Evolutionary conservation across 1,140 invertebrate species (phyloP), one percentile per base, ranked within the genome.

Genomic region (Eupristina koningsbergeri): DNA sequence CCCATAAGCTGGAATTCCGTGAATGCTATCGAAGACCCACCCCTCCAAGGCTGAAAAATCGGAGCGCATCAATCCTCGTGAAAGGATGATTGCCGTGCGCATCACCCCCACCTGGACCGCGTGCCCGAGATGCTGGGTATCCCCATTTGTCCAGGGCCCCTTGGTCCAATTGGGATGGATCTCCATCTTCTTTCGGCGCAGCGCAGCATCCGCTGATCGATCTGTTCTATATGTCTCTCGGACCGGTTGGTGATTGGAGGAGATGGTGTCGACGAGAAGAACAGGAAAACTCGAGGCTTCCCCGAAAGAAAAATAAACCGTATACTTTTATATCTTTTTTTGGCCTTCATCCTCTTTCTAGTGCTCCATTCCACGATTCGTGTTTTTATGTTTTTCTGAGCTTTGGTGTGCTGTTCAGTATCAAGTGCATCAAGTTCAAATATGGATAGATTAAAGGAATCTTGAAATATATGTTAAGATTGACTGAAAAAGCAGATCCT

Each of bases 61-160:
- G 17, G 75, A 7, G 26, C 45, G 11, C 81, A 78, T 83, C 75
- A 83, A 83, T 83, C 58, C 47, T 77, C 45, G 53, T 11, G n/a
- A 76, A 82, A 76, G 15, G 34, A 22, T 19, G 61, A 67, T 50
- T 36, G 15, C 2, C 64, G 53, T 17, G 11, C 3, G 9, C 15
- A 31, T 67, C 64, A 67, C 29, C 64, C 29, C 64, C 29, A 34
- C 17, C 36, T 1, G 13, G 34, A 15, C 0, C 64, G 31, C 31
- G 26, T 26, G 41, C 15, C 39, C 13, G 36, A 41, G 69, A 41
- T 15, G 69, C 36, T 19, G 36, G 34, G 0, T 0, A 0, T 13
- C 17, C 3, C 36, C 22, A 41, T 41, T 73, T 73, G 41, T 47
- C 41, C 17, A 22, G 39, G 41, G 69, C 41, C 67, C 39, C 31